These are phyloP conservation scores for Rhodeus uyekii DNA, from an alignment of 2,797 vertebrate genomes.

Conservation along the genomic window DNA sequence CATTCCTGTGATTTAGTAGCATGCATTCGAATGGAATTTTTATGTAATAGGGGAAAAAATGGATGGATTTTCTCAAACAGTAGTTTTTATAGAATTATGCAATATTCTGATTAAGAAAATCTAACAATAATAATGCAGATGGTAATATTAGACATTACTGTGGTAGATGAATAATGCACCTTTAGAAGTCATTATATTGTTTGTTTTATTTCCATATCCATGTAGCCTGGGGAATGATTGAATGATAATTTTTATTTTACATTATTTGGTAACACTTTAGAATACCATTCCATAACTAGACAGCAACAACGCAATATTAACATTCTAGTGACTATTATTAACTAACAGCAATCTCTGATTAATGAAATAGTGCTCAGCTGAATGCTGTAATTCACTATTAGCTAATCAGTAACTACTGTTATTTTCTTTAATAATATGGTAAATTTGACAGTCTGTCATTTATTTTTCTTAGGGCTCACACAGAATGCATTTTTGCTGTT, in stretches of 20 bases:
- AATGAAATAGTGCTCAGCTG: too few relatives aligned
- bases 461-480: too few relatives aligned
- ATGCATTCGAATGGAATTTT: constrained; percentile 18
- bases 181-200: background rate
- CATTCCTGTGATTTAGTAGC: constrained; percentile 27
- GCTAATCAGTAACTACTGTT: too few relatives aligned
- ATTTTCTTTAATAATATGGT: too few relatives aligned
- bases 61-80: background rate
- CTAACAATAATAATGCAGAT: background rate
- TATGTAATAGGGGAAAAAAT: background rate
- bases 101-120: background rate
- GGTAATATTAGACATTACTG: background rate
- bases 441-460: too few relatives aligned
- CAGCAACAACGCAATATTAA: too few relatives aligned
- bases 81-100: background rate
- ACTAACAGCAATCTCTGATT: too few relatives aligned
- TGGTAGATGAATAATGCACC: background rate
- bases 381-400: too few relatives aligned
- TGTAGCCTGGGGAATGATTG: background rate
- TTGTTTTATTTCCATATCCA: background rate
- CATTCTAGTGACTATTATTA: too few relatives aligned
- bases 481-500: too few relatives aligned
- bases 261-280: background rate
- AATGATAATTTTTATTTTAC: background rate
- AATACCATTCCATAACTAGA: too few relatives aligned